These are phyloP conservation scores for Sylvicola fuscatus DNA, from an alignment of 2,888 invertebrate species.

Conservation along the genomic window DNA sequence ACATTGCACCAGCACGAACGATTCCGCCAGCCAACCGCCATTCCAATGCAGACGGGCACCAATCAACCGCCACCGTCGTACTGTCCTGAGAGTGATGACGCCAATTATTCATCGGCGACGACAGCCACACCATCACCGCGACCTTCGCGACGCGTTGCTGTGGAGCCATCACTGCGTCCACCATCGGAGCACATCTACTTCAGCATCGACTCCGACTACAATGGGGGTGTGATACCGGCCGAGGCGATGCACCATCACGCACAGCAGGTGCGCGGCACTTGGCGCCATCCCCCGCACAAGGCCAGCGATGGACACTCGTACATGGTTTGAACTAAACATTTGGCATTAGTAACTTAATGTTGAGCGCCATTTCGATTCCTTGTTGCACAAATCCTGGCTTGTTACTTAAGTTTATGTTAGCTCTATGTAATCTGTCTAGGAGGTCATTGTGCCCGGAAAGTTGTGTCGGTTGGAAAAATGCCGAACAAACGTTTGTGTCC, in stretches of 20 bases:
- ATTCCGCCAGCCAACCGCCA: constrained; percentile 21
- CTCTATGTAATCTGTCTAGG: too few relatives aligned
- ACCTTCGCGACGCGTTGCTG: constrained; percentile 29
- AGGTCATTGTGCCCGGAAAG: too few relatives aligned
- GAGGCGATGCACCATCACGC: not conserved
- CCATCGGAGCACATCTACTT: constrained; percentile 79
- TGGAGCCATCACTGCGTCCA: constrained; percentile 42
- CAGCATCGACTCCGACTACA: constrained; percentile 76
- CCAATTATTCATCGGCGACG: constrained; percentile 41
- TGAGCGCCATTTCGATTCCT: too few relatives aligned
- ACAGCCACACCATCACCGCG: constrained; percentile 38
- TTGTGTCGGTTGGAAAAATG: too few relatives aligned
- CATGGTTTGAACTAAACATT: not conserved
- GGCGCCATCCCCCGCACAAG: not conserved
- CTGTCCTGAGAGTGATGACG: constrained; percentile 30
- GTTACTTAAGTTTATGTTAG: too few relatives aligned
- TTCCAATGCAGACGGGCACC: constrained; percentile 11
- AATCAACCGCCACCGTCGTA: constrained; percentile 18
- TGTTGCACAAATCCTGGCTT: too few relatives aligned
- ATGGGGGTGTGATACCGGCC: not conserved
- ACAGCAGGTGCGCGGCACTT: too few relatives aligned
- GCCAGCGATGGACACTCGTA: not conserved
- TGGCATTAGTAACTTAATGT: not conserved
- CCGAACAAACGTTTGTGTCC: too few relatives aligned
- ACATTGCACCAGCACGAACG: constrained; percentile 41